Evolutionary conservation across 2,888 invertebrate genomes (phyloP), one percentile per base, ranked within the genome.

Genomic region (Polymixis flavicincta): DNA sequence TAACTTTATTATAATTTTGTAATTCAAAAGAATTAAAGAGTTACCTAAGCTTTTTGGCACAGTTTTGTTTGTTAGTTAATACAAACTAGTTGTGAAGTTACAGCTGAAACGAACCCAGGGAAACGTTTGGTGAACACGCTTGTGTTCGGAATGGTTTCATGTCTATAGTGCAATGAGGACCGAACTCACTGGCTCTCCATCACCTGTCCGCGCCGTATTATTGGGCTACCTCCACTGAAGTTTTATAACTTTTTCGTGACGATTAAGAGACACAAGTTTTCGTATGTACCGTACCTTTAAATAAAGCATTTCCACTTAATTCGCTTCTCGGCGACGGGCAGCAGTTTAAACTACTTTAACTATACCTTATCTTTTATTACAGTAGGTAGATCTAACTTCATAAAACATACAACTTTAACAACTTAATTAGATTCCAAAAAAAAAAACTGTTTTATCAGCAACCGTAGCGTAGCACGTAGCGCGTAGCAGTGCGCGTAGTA

Each of bases 1-100:
- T 89, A 83, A 85, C 69, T 59, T 75, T 77, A 64, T 77, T 64
- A 76, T 78, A 82, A 71, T 78, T 87, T 85, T 76, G 82, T 84
- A 86, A 82, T 83, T 73, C 32, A 45, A 59, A 70, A 50, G 48
- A 83, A 57, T 82, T 59, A 52, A 85, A 71, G 60, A 76, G 48
- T 71, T 66, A 77, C 57, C 25, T 71, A 59, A 71, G 57, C 42
- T 48, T 68, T 54, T 55, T 65, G 57, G 28, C 64, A 68, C 52
- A 45, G 37, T 65, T 64, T 42, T 64, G 5, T 25, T 11, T 50
- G 17, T 25, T 50, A 9, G 7, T 80, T 48, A 50, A 50, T 50
- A 50, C 17, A 50, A 50, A 50, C 19, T 50, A 50, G 5, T 50
- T 59, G 22, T 32, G 6, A 22, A 22, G 6, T 22, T 59, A 17